Conservation (phyloP, 1,140 invertebrate species). For the Drosophila orosa region DNA sequence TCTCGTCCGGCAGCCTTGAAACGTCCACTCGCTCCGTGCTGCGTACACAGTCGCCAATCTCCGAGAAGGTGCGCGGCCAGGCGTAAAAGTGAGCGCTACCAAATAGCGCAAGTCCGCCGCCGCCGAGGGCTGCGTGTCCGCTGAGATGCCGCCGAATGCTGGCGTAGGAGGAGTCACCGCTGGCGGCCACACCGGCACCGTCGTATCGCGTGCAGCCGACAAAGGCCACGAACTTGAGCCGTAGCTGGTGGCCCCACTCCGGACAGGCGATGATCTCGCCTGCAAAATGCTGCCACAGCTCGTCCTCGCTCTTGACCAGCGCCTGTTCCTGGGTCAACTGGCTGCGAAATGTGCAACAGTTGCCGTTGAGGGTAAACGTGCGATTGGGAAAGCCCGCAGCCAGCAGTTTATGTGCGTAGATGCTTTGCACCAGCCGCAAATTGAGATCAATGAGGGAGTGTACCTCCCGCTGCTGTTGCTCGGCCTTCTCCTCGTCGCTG, state of each 20-base stretch:
- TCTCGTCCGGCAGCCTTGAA: conserved; percentile 92
- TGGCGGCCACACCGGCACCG: conserved; percentile 85
- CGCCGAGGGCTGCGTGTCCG: conserved; percentile 94
- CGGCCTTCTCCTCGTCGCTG: conserved; percentile 85
- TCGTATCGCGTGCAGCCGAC: conserved; percentile 93
- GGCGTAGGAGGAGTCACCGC: conserved; percentile 88
- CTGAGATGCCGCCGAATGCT: conserved; percentile 90
- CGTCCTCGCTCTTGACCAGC: conserved; percentile 89
- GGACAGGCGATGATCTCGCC: conserved; percentile 90
- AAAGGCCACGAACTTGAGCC: conserved; percentile 94
- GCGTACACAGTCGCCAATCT: conserved; percentile 87
- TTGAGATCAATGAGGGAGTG: conserved; percentile 90
- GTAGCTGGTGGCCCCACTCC: conserved; percentile 86
- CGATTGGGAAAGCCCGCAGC: conserved; percentile 91
- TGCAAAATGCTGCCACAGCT: conserved; percentile 94
- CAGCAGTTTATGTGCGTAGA: conserved; percentile 94
- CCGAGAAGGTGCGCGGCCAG: conserved; percentile 91
- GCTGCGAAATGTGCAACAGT: conserved; percentile 89
- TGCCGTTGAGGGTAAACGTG: conserved; percentile 90
- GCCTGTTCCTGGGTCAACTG: conserved; percentile 89
- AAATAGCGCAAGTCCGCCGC: conserved; percentile 95
- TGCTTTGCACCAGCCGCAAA: conserved; percentile 92
- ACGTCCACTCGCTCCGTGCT: conserved; percentile 88
- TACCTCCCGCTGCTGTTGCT: conserved; percentile 75
- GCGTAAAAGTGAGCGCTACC: conserved; percentile 95